Evolutionary conservation across 2,797 vertebrate genomes (phyloP), one percentile per base, ranked within the genome.

Genomic region (Eupleurogrammus muticus): DNA sequence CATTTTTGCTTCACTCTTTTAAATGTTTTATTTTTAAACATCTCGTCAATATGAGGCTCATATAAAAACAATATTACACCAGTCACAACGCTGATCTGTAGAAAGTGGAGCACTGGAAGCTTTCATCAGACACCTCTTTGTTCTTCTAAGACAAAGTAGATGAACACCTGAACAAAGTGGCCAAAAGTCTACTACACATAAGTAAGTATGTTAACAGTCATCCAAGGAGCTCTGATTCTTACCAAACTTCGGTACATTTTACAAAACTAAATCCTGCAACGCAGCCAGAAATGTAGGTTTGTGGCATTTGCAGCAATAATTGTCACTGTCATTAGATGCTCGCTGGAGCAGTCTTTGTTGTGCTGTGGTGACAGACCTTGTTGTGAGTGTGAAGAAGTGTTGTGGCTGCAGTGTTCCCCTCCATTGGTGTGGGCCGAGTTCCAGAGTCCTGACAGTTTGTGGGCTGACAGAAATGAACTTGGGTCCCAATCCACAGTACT

Each of bases 401-500:
- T 94, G 53, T 96, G 96, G 91, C 91, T 95, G 90, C 96, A 96
- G 86, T 96, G 96, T 11, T 85, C 8, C 7, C 95, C 95, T 84
- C 96, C 96, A 0, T 96, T 96, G 88, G 94, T 92, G 92, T 98
- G 97, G 75, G 96, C 94, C 0, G 98, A 99, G 91, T 98, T 99
- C 98, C 98, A 99, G 75, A 99, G 96, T 78, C 97, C 97, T 0
- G 97, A 99, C 84, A 99, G 95, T 92, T 99, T 99, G 92, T 98
- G 97, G 82, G 98, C 98, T 36, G 98, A 99, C 90, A 99, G 94
- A 94, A 99, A 99, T 38, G 98, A 99, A 92, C 97, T 99, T 61
- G 98, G 98, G 90, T 99, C 97, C 97, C 98, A 99, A 90, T 99
- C 98, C 84, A 97, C 97, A 63, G 97, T 97, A 93, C 96, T 98